Base-by-base conservation (phyloP, 2,113 vertebrate species). In the Connochaetes taurinus region DNA sequence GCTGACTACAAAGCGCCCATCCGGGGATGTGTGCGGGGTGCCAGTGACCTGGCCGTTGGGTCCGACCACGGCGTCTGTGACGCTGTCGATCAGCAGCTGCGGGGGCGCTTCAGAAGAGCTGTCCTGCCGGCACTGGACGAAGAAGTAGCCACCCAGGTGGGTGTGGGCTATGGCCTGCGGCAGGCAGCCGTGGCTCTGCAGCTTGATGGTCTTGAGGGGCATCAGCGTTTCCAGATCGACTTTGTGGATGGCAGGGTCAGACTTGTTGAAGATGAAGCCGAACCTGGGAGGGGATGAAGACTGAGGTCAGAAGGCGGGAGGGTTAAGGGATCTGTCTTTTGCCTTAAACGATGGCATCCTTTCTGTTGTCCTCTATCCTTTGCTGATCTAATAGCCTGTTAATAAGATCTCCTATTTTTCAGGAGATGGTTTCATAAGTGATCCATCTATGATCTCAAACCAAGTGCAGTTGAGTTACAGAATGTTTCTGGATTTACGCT, bases 221-320 rank as follows among this genome's bases (percentile, higher is more conserved):
- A 98, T 98, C 98, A 99, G 98, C 0, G 99, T 99, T 95, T 99
- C 99, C 98, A 99, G 99, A 98, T 99, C 99, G 0, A 99, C 99
- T 98, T 99, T 99, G 98, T 99, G 99, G 40, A 99, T 90, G 0
- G 98, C 99, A 0, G 99, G 96, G 52, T 99, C 99, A 0, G 99
- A 99, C 91, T 91, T 99, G 98, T 99, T 99, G 91, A 99, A 99
- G 98, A 99, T 71, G 96, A 99, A 99, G 98, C 99, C 99, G 47
- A 99, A 99, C 98, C 99, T 99, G 97, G 76, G 98, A 94, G 0
- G 91, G 95, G 93, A 95, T 86, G 91, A 14, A 83, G 16, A 12
- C 40, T 3, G 94, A 78, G 55, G 93, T 81, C 60, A 92, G 36
- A 2, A 53, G 15, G 17, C 0, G 14, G 82, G 57, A 47, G 80